Percentiles rank a stretch among this genome's conserved stretches.
Evolutionary conservation across 2,113 vertebrate genomes (phyloP).

Genomic region (Trichechus manatus): DNA sequence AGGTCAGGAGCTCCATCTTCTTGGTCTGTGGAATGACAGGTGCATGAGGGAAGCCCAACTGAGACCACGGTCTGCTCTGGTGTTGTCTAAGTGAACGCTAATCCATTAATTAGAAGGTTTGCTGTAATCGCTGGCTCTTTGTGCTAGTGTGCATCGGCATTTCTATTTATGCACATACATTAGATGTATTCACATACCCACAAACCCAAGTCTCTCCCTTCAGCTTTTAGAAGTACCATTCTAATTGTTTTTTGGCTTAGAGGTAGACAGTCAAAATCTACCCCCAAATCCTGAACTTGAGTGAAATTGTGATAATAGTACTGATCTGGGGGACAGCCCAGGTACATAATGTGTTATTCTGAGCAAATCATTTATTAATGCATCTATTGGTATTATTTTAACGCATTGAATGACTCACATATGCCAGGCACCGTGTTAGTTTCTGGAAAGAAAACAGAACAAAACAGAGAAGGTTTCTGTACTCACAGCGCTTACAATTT

Average conservation of each 20-base stretch:
- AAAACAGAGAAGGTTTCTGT: not conserved
- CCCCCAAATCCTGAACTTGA: not conserved
- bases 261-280: not conserved
- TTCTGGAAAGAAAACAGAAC: not conserved
- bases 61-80: not conserved
- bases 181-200: not conserved
- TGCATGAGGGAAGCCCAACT: not conserved
- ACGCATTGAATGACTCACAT: not conserved
- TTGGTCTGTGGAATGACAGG: not conserved
- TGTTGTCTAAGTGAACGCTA: not conserved
- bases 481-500: not conserved
- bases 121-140: not conserved
- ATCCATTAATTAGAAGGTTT: slow-evolving; percentile 59
- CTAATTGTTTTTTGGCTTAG: not conserved
- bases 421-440: not conserved
- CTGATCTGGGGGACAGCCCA: not conserved
- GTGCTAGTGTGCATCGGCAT: not conserved
- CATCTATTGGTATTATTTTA: not conserved
- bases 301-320: not conserved
- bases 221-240: not conserved
- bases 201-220: not conserved
- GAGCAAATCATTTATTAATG: not conserved
- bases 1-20: not conserved
- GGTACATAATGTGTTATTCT: not conserved
- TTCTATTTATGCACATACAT: not conserved